phyloP scores from a whole-genome alignment of 1,140 invertebrate genomes.

The Lanistes nyassanus region DNA sequence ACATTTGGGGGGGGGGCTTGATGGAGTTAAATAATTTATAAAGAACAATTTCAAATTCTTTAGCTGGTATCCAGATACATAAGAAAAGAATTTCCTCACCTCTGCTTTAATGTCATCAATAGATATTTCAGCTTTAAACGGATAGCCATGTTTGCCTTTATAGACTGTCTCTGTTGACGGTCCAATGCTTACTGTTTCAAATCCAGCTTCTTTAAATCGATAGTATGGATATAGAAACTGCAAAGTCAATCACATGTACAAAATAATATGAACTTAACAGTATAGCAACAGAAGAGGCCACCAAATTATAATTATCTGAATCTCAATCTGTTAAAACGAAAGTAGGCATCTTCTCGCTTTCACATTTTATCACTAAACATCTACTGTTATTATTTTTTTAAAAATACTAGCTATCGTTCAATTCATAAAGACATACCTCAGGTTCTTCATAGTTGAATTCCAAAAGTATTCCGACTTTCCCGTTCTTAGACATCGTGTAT shows the following conservation, averaged over 20 bases:
- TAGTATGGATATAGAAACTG: conserved; percentile 57
- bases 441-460: conserved; percentile 48
- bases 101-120: conserved; percentile 49
- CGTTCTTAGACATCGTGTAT: too few relatives aligned
- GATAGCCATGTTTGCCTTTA: conserved; percentile 57
- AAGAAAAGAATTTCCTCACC: conserved; percentile 36
- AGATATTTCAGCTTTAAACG: conserved; percentile 48
- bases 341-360: neutral
- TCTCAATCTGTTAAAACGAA: neutral
- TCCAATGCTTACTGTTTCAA: conserved; percentile 52
- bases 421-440: conserved; percentile 29
- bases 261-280: neutral
- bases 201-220: conserved; percentile 53
- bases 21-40: too few relatives aligned
- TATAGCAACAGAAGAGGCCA: neutral
- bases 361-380: neutral
- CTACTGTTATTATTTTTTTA: neutral
- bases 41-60: too few relatives aligned
- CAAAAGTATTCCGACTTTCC: conserved; percentile 39
- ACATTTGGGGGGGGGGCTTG: too few relatives aligned
- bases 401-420: neutral
- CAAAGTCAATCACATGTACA: conserved; percentile 11
- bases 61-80: too few relatives aligned
- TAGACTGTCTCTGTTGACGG: conserved; percentile 54
- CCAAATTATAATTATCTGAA: neutral